Evolutionary conservation across 2,888 invertebrate genomes (phyloP).

Genomic region (Drosophila anceps): DNA sequence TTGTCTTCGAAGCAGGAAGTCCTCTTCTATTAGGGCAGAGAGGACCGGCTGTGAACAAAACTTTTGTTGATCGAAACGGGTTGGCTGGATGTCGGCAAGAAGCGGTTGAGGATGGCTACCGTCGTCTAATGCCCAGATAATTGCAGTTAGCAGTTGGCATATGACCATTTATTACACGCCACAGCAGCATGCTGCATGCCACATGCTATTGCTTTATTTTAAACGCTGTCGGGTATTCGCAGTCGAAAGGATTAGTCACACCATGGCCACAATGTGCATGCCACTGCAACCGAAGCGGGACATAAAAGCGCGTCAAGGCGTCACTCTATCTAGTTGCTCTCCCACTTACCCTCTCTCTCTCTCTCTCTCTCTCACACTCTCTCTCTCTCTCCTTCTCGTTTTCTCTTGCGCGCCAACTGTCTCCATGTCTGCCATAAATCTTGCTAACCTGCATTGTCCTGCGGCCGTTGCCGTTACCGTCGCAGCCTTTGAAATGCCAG

Average conservation of each 20-base stretch:
- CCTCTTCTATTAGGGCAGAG: slow-evolving; percentile 29
- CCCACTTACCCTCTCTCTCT: slow-evolving; percentile 12
- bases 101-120: slow-evolving; percentile 11
- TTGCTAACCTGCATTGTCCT: slow-evolving; percentile 78
- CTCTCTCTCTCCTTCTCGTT: slow-evolving; percentile 5
- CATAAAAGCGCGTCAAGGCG: slow-evolving; percentile 66
- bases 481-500: slow-evolving; percentile 79
- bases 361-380: slow-evolving; percentile 11
- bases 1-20: slow-evolving; percentile 56
- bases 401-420: slow-evolving; percentile 26
- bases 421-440: slow-evolving; percentile 72
- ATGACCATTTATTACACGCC: slow-evolving; percentile 67
- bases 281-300: slow-evolving; percentile 52
- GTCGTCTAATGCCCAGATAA: slow-evolving; percentile 59
- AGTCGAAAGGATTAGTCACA: slow-evolving; percentile 58
- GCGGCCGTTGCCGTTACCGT: slow-evolving; percentile 47
- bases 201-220: slow-evolving; percentile 70
- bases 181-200: slow-evolving; percentile 39
- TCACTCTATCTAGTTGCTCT: slow-evolving; percentile 32
- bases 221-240: slow-evolving; percentile 65
- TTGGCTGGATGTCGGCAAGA: background rate
- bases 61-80: slow-evolving; percentile 42
- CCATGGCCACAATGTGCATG: slow-evolving; percentile 54
- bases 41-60: slow-evolving; percentile 35
- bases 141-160: slow-evolving; percentile 65